A percentile compares a stretch with the other conserved stretches of the same genome.
Conservation (phyloP, 2,888 invertebrate species). For the Parelbella ahira region DNA sequence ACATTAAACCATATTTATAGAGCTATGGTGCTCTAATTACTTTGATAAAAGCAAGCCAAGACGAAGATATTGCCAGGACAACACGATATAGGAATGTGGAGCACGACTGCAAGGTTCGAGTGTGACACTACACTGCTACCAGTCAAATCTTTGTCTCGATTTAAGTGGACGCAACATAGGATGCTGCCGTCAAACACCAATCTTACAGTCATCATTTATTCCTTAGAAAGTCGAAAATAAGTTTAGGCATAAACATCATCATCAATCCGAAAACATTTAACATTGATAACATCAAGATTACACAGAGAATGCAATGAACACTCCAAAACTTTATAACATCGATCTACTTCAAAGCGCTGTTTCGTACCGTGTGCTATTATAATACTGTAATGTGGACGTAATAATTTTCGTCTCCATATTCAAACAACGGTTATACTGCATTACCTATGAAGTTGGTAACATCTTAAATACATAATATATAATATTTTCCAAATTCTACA, state of each 20-base stretch:
- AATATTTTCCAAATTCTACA: constrained; percentile 60
- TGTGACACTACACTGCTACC: constrained; percentile 60
- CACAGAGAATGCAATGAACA: constrained; percentile 41
- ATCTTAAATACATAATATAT: constrained; percentile 47
- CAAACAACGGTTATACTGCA: constrained; percentile 30
- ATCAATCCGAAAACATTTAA: constrained; percentile 42
- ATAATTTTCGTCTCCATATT: constrained; percentile 29
- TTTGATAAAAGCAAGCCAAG: constrained; percentile 57
- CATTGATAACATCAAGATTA: constrained; percentile 36
- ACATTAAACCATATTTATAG: constrained; percentile 48
- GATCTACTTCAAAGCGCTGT: constrained; percentile 37
- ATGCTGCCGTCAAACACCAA: constrained; percentile 62
- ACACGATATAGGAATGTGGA: constrained; percentile 47
- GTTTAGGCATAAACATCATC: constrained; percentile 40
- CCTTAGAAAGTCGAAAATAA: constrained; percentile 40
- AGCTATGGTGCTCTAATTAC: constrained; percentile 56
- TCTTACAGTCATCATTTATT: constrained; percentile 49
- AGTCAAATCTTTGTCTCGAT: constrained; percentile 69
- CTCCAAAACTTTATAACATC: constrained; percentile 36
- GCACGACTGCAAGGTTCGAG: constrained; percentile 42
- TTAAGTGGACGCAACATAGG: constrained; percentile 65
- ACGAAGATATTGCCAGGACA: constrained; percentile 59
- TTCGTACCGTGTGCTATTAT: constrained; percentile 43
- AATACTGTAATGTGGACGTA: constrained; percentile 33
- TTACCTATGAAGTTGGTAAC: constrained; percentile 54